Evolutionary conservation across 2,797 vertebrate genomes (phyloP).

Genomic region (Anguilla obscura): DNA sequence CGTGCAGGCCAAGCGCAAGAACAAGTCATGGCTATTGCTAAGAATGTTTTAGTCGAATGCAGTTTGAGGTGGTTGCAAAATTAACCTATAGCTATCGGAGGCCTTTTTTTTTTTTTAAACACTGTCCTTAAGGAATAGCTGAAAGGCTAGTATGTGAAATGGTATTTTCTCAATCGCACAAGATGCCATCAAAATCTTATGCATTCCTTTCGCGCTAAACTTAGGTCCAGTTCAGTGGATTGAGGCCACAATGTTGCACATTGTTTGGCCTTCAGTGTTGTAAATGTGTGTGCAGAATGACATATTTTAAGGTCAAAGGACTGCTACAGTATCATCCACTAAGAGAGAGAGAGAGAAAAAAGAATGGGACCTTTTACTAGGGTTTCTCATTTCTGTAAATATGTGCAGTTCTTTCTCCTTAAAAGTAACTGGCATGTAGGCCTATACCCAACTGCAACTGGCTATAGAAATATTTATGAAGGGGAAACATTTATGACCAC

Average conservation of each 20-base stretch:
- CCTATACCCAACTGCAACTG: background rate
- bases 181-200: background rate
- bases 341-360: background rate
- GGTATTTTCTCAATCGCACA: background rate
- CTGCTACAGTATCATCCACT: background rate
- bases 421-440: background rate
- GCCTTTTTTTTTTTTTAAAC: no score
- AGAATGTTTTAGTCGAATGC: no score
- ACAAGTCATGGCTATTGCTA: no score
- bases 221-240: background rate
- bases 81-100: no score
- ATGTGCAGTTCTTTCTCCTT: background rate
- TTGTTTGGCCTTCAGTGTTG: background rate
- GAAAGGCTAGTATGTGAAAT: background rate
- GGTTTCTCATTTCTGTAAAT: background rate
- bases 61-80: no score
- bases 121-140: no score
- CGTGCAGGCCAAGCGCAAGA: background rate
- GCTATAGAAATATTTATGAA: background rate
- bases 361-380: background rate
- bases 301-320: background rate
- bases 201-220: background rate
- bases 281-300: no score
- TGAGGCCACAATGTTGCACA: background rate
- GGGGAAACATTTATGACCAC: background rate